These are phyloP conservation scores for Tragulus kanchil DNA, from an alignment of 2,113 vertebrate genomes.

Conservation along the genomic window DNA sequence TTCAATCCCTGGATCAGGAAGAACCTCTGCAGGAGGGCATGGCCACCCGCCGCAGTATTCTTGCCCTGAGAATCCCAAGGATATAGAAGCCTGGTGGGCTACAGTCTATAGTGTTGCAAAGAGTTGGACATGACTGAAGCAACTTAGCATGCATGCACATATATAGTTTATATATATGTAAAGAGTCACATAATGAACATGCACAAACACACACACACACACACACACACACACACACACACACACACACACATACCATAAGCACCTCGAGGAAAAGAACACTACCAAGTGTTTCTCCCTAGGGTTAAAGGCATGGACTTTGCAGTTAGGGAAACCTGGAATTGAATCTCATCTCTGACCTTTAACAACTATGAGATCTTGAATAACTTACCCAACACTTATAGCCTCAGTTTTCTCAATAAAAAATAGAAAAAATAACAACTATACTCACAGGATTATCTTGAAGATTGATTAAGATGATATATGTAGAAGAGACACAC, in stretches of 20 bases:
- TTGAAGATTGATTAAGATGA: background rate
- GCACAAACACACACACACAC: too few relatives aligned
- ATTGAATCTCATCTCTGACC: background rate
- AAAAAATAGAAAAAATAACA: background rate
- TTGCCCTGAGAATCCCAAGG: too few relatives aligned
- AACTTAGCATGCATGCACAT: too few relatives aligned
- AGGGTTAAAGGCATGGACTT: background rate
- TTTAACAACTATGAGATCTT: background rate
- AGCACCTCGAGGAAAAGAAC: background rate
- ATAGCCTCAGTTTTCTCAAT: background rate
- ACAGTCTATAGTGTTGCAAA: too few relatives aligned
- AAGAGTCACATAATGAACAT: background rate
- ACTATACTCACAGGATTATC: background rate
- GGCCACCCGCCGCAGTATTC: too few relatives aligned
- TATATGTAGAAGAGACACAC: background rate
- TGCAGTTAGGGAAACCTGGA: background rate
- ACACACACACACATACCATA: background rate
- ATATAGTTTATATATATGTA: background rate
- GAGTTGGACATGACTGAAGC: too few relatives aligned
- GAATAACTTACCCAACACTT: background rate
- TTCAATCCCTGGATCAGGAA: too few relatives aligned
- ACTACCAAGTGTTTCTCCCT: background rate
- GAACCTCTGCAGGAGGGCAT: too few relatives aligned
- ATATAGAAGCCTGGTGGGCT: too few relatives aligned
- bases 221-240: background rate